Evolutionary conservation across 2,888 invertebrate species (phyloP).

Genomic region (Zygothrica quintamaculata): DNA sequence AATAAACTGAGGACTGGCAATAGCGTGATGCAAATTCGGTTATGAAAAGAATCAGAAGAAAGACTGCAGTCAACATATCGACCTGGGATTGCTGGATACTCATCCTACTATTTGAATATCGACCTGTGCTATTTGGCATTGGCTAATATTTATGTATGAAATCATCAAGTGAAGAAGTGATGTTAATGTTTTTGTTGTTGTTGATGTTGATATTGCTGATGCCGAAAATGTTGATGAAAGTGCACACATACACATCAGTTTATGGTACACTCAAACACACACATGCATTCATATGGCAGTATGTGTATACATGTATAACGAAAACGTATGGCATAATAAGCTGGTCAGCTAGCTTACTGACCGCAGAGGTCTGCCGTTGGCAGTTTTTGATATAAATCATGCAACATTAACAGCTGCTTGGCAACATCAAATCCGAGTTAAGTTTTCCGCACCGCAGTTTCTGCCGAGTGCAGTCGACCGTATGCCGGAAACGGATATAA

Average conservation of each 20-base stretch:
- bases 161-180: background rate
- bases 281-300: background rate
- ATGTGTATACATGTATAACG: background rate
- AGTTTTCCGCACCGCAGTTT: constrained; percentile 64
- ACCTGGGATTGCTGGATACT: too few species aligned
- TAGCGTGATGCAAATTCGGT: constrained; percentile 51
- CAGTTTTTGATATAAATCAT: constrained; percentile 75
- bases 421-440: constrained; percentile 80
- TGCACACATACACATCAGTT: constrained; percentile 2
- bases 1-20: constrained; percentile 39
- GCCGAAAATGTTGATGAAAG: constrained; percentile 19
- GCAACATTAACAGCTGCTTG: constrained; percentile 83
- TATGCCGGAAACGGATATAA: constrained; percentile 52
- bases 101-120: constrained; percentile 1
- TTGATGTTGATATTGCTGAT: background rate
- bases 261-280: too few species aligned
- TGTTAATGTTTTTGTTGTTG: background rate
- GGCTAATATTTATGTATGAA: constrained; percentile 22
- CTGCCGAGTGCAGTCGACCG: constrained; percentile 48
- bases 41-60: constrained; percentile 40
- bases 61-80: constrained; percentile 51
- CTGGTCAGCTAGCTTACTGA: constrained; percentile 34
- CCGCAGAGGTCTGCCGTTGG: constrained; percentile 43
- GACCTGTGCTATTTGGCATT: constrained; percentile 21
- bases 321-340: constrained; percentile 59